Conservation (phyloP, 2,888 invertebrate species). For the Agrilus biguttatus region DNA sequence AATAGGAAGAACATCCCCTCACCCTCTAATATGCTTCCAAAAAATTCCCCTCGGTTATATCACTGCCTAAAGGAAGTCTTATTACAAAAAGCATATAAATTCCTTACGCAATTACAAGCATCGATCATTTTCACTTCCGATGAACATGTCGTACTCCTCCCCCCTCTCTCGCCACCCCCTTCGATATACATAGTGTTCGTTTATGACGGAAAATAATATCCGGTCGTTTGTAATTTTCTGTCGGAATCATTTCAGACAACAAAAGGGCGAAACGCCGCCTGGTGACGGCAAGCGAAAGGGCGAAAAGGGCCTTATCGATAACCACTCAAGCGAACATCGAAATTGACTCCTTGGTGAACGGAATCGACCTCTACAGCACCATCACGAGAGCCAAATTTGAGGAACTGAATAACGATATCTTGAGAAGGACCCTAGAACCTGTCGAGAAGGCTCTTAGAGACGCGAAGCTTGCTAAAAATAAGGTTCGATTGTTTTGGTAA, state of each 20-base stretch:
- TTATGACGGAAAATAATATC: too few relatives aligned
- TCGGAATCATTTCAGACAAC: conserved; percentile 14
- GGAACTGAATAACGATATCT: conserved; percentile 46
- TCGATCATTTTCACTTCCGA: too few relatives aligned
- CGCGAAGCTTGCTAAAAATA: conserved; percentile 42
- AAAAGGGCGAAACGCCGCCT: conserved; percentile 43
- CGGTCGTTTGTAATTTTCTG: too few relatives aligned
- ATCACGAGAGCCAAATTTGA: conserved; percentile 50
- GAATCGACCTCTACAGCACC: conserved; percentile 42
- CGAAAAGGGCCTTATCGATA: conserved; percentile 43
- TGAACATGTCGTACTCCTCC: too few relatives aligned
- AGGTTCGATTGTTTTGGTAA: conserved; percentile 10
- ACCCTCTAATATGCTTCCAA: too few relatives aligned
- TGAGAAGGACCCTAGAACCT: conserved; percentile 46
- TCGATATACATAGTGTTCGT: too few relatives aligned
- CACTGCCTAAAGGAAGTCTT: too few relatives aligned
- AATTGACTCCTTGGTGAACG: conserved; percentile 44
- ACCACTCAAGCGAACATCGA: conserved; percentile 42
- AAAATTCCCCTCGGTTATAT: too few relatives aligned
- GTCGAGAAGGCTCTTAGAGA: conserved; percentile 50
- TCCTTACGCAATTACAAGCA: too few relatives aligned
- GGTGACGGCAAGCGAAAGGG: conserved; percentile 46
- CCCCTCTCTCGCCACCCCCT: too few relatives aligned
- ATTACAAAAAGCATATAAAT: too few relatives aligned
- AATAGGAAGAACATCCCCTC: too few relatives aligned